These are phyloP conservation scores for Limnodromus scolopaceus DNA, from an alignment of 2,797 vertebrate species.

Conservation along the genomic window DNA sequence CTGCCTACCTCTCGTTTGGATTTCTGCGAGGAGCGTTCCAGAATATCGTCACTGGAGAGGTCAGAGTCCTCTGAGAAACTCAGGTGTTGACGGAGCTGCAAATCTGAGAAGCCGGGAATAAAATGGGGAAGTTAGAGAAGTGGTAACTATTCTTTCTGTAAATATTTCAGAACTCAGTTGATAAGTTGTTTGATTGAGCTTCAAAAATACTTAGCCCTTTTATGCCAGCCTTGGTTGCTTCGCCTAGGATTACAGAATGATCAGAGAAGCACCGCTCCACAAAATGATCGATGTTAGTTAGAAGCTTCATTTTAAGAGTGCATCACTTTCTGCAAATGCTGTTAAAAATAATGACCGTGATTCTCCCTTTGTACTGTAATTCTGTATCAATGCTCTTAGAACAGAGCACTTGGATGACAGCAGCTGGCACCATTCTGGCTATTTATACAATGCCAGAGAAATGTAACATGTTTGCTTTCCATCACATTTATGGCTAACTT, in stretches of 20 bases:
- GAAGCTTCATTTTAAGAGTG: not conserved
- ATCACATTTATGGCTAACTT: not conserved
- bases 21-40: conserved; percentile 94
- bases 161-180: not conserved
- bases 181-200: not conserved
- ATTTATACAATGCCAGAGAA: not conserved
- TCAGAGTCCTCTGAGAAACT: conserved; percentile 98
- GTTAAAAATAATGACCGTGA: not conserved
- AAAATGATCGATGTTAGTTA: not conserved
- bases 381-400: not conserved
- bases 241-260: not conserved
- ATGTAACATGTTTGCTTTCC: not conserved
- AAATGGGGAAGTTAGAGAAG: not conserved
- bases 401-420: not conserved
- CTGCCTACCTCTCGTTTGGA: conserved; percentile 90
- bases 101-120: conserved; percentile 74
- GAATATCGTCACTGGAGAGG: conserved; percentile 93
- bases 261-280: not conserved
- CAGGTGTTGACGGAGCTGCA: conserved; percentile 88
- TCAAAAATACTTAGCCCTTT: not conserved
- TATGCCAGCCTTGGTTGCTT: not conserved
- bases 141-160: not conserved
- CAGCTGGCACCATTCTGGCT: not conserved
- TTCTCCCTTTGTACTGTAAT: not conserved
- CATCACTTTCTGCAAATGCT: not conserved